A percentile compares a stretch with the other conserved stretches of the same genome.
These are phyloP conservation scores for Sarcophilus harrisii DNA, from an alignment of 2,797 vertebrate species.

Conservation along the genomic window DNA sequence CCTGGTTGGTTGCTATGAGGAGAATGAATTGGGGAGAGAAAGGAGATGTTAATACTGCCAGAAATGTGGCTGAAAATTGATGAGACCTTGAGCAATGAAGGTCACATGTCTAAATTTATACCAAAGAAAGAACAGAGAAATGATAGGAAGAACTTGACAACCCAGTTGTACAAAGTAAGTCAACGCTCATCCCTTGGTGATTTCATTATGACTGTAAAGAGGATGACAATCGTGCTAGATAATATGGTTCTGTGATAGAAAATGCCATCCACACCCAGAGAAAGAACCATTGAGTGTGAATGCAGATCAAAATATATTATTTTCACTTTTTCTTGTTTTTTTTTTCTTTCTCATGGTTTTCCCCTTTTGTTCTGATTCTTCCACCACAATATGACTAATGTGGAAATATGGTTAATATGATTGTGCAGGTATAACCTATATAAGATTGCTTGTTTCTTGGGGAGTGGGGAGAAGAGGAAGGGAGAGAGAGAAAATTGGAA, in stretches of 20 bases:
- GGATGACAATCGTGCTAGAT: neutral
- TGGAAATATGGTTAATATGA: no score
- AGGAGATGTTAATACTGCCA: neutral
- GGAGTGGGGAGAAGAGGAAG: no score
- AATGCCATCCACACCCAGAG: no score
- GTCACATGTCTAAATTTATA: neutral
- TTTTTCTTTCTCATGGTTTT: no score
- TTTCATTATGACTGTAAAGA: neutral
- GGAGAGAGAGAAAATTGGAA: no score
- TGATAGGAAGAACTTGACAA: neutral
- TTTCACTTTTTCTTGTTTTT: no score
- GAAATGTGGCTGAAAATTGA: neutral
- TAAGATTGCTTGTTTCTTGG: no score
- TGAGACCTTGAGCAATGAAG: neutral
- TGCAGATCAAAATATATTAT: no score
- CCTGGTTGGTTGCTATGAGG: neutral
- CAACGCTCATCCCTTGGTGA: neutral
- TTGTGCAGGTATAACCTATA: no score
- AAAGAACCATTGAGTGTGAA: no score
- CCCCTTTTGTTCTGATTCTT: no score
- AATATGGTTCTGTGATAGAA: neutral
- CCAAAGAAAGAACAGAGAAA: neutral
- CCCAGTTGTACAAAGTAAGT: neutral
- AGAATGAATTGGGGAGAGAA: neutral
- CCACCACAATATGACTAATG: no score